Evolutionary conservation across 2,797 vertebrate genomes (phyloP).

Genomic region (Semotilus atromaculatus): DNA sequence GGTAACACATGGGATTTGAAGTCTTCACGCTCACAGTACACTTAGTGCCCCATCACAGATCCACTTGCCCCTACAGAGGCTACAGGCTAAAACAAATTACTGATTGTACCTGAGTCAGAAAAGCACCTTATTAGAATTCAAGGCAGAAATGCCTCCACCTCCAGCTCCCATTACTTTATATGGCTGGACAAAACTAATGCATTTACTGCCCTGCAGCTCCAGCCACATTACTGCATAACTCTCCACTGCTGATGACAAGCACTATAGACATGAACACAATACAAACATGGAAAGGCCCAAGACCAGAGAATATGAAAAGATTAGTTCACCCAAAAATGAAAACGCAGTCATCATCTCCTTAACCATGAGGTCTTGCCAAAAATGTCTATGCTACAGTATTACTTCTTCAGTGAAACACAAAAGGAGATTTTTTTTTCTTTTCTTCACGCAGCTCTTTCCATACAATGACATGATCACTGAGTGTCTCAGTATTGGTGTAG

Average conservation of each 20-base stretch:
- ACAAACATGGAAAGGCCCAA: slow-evolving; percentile 28
- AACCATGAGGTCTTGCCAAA: slow-evolving; percentile 5
- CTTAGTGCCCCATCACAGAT: slow-evolving; percentile 11
- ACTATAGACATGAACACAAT: slow-evolving; percentile 29
- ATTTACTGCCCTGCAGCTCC: slow-evolving; percentile 56
- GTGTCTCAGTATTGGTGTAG: background rate
- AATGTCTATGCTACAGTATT: background rate
- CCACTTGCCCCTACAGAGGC: slow-evolving; percentile 18
- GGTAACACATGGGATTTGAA: slow-evolving; percentile 28
- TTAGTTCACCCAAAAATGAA: slow-evolving; percentile 13
- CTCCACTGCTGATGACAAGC: slow-evolving; percentile 39
- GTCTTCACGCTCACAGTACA: background rate
- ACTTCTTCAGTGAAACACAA: background rate
- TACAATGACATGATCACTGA: background rate
- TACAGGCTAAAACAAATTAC: slow-evolving; percentile 27
- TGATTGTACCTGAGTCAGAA: slow-evolving; percentile 34
- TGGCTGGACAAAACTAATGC: slow-evolving; percentile 58
- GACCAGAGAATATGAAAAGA: slow-evolving; percentile 27
- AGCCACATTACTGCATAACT: slow-evolving; percentile 52
- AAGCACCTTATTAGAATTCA: slow-evolving; percentile 56
- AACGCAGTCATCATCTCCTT: background rate
- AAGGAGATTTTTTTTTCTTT: background rate
- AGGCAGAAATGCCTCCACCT: slow-evolving; percentile 51
- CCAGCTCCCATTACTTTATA: slow-evolving; percentile 52
- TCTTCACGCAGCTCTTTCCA: background rate